Conservation (phyloP, 2,113 vertebrate genomes). For the Coturnix japonica region DNA sequence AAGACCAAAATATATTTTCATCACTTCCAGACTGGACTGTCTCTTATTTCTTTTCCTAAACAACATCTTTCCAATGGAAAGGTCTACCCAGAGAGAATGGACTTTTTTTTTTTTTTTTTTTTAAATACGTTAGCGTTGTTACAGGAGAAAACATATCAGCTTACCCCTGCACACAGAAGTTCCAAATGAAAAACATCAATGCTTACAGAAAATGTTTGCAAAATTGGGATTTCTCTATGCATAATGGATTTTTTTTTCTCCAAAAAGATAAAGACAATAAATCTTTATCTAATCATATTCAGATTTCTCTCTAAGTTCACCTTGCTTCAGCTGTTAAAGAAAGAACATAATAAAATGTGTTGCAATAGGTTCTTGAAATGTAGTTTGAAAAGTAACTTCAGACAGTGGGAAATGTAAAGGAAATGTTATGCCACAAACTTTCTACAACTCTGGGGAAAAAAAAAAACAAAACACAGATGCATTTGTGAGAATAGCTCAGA, state of each 20-base stretch:
- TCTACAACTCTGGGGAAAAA: neutral
- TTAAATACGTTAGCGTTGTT: neutral
- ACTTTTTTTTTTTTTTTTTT: neutral
- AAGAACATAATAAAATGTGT: neutral
- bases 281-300: neutral
- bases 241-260: fast-evolving
- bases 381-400: neutral
- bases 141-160: neutral
- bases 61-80: neutral
- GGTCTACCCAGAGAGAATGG: neutral
- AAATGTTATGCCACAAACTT: neutral
- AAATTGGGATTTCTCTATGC: neutral
- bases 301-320: neutral
- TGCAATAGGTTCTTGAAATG: neutral
- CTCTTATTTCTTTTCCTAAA: neutral
- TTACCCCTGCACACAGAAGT: neutral
- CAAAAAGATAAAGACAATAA: neutral
- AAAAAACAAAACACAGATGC: neutral
- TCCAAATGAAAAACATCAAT: neutral
- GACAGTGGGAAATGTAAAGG: neutral
- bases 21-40: neutral
- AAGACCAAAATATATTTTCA: neutral
- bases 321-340: neutral
- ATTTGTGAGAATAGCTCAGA: neutral
- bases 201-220: neutral